These are phyloP conservation scores for Leucophora obtusa DNA, from an alignment of 2,888 invertebrate species.

Conservation along the genomic window DNA sequence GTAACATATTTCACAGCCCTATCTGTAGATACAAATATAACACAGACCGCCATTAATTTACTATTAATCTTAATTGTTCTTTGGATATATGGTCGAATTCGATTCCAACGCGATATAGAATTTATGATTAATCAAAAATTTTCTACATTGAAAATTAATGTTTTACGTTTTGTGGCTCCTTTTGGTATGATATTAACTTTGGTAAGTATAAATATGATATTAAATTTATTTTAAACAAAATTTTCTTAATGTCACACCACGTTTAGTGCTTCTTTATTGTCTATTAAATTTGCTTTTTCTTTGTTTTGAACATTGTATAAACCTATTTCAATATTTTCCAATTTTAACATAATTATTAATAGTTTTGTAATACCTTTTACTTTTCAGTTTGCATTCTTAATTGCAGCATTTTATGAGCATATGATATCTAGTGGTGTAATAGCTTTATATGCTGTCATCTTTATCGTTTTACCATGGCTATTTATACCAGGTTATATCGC, in stretches of 20 bases:
- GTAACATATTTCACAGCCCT: constrained; percentile 66
- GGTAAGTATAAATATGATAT: constrained; percentile 65
- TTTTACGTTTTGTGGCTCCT: constrained; percentile 74
- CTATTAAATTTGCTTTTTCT: too few relatives aligned
- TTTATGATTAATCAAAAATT: constrained; percentile 87
- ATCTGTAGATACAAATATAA: constrained; percentile 66
- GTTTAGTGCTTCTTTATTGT: too few relatives aligned
- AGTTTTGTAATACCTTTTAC: too few relatives aligned
- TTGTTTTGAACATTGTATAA: too few relatives aligned
- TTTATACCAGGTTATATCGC: constrained; percentile 73
- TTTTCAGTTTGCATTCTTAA: neutral
- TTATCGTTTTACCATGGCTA: constrained; percentile 70
- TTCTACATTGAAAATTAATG: constrained; percentile 76
- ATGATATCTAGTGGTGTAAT: constrained; percentile 15
- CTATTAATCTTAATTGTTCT: constrained; percentile 89
- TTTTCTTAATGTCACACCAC: too few relatives aligned
- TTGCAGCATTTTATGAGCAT: constrained; percentile 53
- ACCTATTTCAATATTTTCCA: too few relatives aligned
- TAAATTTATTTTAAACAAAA: too few relatives aligned
- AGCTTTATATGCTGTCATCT: constrained; percentile 51
- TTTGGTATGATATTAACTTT: constrained; percentile 67
- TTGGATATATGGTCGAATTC: constrained; percentile 88
- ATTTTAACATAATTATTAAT: too few relatives aligned
- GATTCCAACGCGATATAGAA: constrained; percentile 83
- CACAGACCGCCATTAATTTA: constrained; percentile 75